Evolutionary conservation across 2,113 vertebrate genomes (phyloP), one percentile per base, ranked within the genome.

Genomic region (Pelodiscus sinensis): DNA sequence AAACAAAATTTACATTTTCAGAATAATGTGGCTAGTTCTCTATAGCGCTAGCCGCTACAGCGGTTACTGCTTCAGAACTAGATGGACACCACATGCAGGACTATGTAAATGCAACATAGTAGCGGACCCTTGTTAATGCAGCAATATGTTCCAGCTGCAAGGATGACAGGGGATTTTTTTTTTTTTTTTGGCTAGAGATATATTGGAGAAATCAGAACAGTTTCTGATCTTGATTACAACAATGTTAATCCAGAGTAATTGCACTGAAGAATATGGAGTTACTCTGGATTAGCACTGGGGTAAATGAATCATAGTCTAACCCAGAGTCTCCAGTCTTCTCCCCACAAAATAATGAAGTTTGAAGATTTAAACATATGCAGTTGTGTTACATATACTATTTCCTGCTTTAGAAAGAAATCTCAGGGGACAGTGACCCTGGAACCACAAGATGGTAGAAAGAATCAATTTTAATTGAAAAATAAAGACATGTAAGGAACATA

Each of bases 381-480:
- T 82, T 90, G 77, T 44, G 58, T 84, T 88, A 51, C 87, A 75
- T 50, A 91, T 94, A 93, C 50, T 92, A 90, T 94, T 96, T 95
- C 95, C 94, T 92, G 90, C 27, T 44, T 81, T 50, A 80, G 56
- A 65, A 95, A 95, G 85, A 95, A 95, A 86, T 75, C 95, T 93
- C 92, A 71, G 87, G 92, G 96, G 87, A 93, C 92, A 87, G 51
- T 0, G 6, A 95, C 82, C 5, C 92, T 90, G 94, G 83, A 96
- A 87, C 83, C 83, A 81, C 9, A 92, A 88, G 91, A 92, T 31
- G 87, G 89, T 92, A 82, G 94, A 96, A 93, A 94, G 79, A 92
- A 96, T 96, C 86, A 79, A 51, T 88, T 44, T 96, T 95, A 96
- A 96, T 90, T 94, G 92, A 86, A 92, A 44, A 94, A 82, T 88